phyloP scores from a whole-genome alignment of 2,113 vertebrate species.

The Sterrhoptilus dennistouni region DNA sequence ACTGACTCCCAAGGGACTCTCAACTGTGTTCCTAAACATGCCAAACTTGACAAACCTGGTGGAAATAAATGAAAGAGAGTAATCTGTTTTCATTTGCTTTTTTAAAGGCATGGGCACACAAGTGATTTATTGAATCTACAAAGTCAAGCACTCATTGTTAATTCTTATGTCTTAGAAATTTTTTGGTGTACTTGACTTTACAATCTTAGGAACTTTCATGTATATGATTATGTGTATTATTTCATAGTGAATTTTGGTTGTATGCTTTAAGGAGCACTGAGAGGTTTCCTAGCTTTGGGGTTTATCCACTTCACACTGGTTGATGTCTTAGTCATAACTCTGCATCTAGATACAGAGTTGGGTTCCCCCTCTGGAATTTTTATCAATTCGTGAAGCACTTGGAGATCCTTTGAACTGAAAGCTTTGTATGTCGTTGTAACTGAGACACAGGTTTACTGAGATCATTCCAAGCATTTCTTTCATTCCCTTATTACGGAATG shows the following conservation, averaged over 20 bases:
- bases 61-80: background rate
- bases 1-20: background rate
- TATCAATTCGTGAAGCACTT: background rate
- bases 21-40: background rate
- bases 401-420: constrained; percentile 8
- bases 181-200: background rate
- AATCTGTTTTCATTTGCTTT: background rate
- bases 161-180: background rate
- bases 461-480: constrained; percentile 32
- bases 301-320: background rate
- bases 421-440: background rate
- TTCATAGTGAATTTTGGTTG: background rate
- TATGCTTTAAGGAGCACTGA: background rate
- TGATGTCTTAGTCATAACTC: background rate
- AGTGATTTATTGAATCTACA: background rate
- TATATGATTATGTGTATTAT: background rate
- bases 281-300: background rate
- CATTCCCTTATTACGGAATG: background rate
- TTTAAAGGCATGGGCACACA: background rate
- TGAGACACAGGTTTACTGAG: background rate
- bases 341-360: background rate
- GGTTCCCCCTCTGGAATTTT: background rate
- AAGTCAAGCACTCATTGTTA: background rate
- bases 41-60: background rate
- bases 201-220: background rate